Percentiles rank a stretch among this genome's conserved stretches.
Evolutionary conservation across 2,113 vertebrate species (phyloP).

Genomic region (Tauraco erythrolophus): DNA sequence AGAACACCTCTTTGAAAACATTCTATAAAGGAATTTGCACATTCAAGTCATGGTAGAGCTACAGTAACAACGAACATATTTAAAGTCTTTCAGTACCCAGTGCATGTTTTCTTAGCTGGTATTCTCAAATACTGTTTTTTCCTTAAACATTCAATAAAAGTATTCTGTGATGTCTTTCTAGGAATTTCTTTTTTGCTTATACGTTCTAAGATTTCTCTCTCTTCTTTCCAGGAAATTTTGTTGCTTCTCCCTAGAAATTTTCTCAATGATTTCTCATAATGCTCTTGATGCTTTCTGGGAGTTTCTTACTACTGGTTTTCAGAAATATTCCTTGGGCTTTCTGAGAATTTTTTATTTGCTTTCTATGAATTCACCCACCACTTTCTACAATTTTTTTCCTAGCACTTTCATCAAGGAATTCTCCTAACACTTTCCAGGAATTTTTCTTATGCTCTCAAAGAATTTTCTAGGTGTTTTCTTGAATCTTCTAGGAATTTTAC

Average conservation of each 20-base stretch:
- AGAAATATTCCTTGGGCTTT: background rate
- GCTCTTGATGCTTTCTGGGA: background rate
- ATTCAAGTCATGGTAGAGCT: background rate
- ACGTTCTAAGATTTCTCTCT: background rate
- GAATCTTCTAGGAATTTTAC: background rate
- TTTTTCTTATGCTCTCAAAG: background rate
- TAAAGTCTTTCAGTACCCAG: background rate
- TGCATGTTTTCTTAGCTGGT: background rate
- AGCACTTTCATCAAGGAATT: background rate
- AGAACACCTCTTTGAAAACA: background rate
- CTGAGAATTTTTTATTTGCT: background rate
- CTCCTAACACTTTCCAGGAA: background rate
- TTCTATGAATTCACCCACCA: background rate
- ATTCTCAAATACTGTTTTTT: background rate
- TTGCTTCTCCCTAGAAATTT: background rate
- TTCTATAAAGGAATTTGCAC: background rate
- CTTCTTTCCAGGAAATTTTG: background rate
- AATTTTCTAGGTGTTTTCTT: background rate
- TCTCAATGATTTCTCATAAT: background rate
- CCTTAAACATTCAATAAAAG: background rate
- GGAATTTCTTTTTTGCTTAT: background rate
- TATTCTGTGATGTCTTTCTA: background rate
- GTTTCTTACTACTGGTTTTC: background rate
- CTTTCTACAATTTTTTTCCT: background rate
- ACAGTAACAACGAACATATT: background rate